Evolutionary conservation across 2,113 vertebrate species (phyloP).

Genomic region (Pogona vitticeps): DNA sequence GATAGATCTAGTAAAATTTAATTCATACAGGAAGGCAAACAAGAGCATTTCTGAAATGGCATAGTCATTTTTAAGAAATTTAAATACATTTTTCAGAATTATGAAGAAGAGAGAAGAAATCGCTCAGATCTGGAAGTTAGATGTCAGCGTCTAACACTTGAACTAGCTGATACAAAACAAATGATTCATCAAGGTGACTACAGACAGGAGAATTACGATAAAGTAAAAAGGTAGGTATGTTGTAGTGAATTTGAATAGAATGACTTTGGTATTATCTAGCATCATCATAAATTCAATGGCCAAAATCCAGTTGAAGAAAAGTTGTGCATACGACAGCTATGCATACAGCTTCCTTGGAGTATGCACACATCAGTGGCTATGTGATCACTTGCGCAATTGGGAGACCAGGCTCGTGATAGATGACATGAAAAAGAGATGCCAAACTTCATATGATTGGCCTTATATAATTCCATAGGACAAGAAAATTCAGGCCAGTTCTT

Average conservation of each 20-base stretch:
- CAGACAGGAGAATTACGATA: conserved; percentile 91
- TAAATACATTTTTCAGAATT: conserved; percentile 78
- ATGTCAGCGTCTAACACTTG: conserved; percentile 88
- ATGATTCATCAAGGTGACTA: conserved; percentile 92
- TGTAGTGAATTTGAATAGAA: neutral
- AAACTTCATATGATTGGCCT: too few species aligned
- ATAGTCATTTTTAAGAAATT: neutral
- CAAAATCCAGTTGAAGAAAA: too few species aligned
- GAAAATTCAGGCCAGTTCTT: too few species aligned
- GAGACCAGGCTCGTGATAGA: too few species aligned
- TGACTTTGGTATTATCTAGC: neutral
- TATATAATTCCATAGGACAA: too few species aligned
- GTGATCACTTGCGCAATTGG: too few species aligned
- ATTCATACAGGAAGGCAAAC: neutral
- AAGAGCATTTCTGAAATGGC: neutral
- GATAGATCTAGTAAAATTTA: neutral
- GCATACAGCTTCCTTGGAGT: too few species aligned
- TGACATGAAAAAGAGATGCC: too few species aligned
- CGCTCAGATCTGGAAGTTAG: conserved; percentile 88
- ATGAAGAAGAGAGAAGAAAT: conserved; percentile 86
- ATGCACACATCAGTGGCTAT: too few species aligned
- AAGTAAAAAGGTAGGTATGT: conserved; percentile 84
- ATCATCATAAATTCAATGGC: neutral
- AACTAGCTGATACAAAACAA: conserved; percentile 92
- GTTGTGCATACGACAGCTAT: too few species aligned